Evolutionary conservation across 2,113 vertebrate species (phyloP), one percentile per base, ranked within the genome.

Genomic region (Felis chaus): DNA sequence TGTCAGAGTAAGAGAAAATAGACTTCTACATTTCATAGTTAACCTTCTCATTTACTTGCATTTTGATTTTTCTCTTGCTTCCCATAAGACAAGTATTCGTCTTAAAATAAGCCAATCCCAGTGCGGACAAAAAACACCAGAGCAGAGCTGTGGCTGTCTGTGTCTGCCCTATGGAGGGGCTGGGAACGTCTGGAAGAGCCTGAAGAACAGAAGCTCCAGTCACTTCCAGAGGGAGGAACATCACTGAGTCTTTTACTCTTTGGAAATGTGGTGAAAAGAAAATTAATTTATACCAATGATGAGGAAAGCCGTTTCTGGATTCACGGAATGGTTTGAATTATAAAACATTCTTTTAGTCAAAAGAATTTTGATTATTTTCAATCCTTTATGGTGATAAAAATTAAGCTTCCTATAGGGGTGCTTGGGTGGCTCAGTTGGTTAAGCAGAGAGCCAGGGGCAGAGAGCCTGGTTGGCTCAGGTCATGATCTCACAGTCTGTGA

Each of bases 51-150:
- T 53, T 83, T 78, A 82, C 61, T 45, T 36, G 74, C 41, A 87
- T 85, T 78, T 83, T 57, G 41, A 29, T 79, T 87, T 18, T 0
- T 10, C 80, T 69, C 92, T 71, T 63, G 31, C 65, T 90, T 27
- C 9, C 0, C 7, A 61, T 29, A n/a, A 96, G 96, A 94, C 4
- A 94, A 92, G 39, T 4, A 91, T 36, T 63, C 50, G 33, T 80
- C 41, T 94, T 81, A 2, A 25, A 88, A 63, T 90, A 95, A 94
- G 97, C 88, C 53, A 92, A 1, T 15, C 33, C 16, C 6, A 78
- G 3, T 0, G 16, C 0, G 19, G 36, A 92, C 79, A n/a, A 50
- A 57, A 93, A 68, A 63, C 25, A 27, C n/a, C 5, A 25, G 82
- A 53, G 61, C 63, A 89, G 48, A 82, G 41, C 5, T 1, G 0